A percentile compares a stretch with the other conserved stretches of the same genome.
Evolutionary conservation across 2,113 vertebrate species (phyloP).

Genomic region (Stigmatopora argus): DNA sequence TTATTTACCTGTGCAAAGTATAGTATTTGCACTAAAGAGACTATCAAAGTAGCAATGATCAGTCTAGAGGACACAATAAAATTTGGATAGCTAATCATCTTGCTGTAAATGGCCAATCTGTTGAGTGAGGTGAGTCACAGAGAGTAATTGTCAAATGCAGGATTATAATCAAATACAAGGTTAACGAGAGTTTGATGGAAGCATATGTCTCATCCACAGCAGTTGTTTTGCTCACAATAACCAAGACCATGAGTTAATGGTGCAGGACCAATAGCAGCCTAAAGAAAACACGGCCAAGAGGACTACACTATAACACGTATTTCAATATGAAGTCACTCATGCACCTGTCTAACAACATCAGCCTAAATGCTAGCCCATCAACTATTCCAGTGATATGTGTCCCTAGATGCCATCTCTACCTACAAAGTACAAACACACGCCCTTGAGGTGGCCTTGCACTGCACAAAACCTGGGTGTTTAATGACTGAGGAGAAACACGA

Average conservation of each 20-base stretch:
- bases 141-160: constrained; percentile 52
- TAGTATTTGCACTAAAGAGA: constrained; percentile 12
- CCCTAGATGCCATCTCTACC: constrained; percentile 6
- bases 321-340: constrained; percentile 24
- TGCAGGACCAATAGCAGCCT: constrained; percentile 57
- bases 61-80: constrained; percentile 45
- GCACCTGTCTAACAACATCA: constrained; percentile 27
- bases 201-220: constrained; percentile 60
- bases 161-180: constrained; percentile 68
- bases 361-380: constrained; percentile 13
- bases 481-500: too few relatives aligned
- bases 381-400: neutral
- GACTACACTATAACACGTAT: constrained; percentile 46
- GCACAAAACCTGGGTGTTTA: too few relatives aligned
- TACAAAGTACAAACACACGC: neutral
- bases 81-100: constrained; percentile 61
- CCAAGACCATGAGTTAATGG: constrained; percentile 59
- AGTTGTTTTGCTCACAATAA: constrained; percentile 50
- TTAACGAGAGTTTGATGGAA: constrained; percentile 73
- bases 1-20: neutral
- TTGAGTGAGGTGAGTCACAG: constrained; percentile 47
- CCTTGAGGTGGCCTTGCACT: too few relatives aligned
- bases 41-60: constrained; percentile 20
- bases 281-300: constrained; percentile 58
- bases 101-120: constrained; percentile 58